Evolutionary conservation across 2,797 vertebrate species (phyloP).

Genomic region (Acrossocheilus wenchowensis): DNA sequence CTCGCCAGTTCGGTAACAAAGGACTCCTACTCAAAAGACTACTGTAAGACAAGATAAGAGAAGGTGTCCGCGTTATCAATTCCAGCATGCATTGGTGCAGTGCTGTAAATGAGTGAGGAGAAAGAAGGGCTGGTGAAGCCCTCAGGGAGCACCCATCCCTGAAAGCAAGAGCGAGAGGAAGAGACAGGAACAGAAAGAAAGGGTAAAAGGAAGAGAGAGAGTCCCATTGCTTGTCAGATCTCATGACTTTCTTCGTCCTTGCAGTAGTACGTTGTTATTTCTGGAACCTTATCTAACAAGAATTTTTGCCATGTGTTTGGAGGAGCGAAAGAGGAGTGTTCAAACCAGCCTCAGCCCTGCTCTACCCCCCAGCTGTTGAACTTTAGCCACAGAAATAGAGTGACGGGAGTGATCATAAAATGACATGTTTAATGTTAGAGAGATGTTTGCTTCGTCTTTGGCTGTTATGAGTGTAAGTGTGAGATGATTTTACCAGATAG

Average conservation of each 20-base stretch:
- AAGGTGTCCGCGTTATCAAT: constrained; percentile 33
- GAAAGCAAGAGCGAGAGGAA: constrained; percentile 15
- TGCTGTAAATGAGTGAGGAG: constrained; percentile 48
- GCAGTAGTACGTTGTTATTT: constrained; percentile 51
- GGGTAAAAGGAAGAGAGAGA: constrained; percentile 16
- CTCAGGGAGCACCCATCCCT: constrained; percentile 35
- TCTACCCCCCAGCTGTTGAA: background rate
- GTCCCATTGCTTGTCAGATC: constrained; percentile 41
- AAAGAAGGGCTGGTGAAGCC: constrained; percentile 39
- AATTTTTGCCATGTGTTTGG: constrained; percentile 51
- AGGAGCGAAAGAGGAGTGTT: constrained; percentile 23
- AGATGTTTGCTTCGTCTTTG: no score
- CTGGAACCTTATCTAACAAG: constrained; percentile 46
- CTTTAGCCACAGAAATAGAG: no score
- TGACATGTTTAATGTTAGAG: no score
- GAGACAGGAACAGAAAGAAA: constrained; percentile 27
- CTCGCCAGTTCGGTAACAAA: constrained; percentile 18
- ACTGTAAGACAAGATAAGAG: constrained; percentile 48
- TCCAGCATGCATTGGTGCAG: constrained; percentile 46
- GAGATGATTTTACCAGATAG: background rate
- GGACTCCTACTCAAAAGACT: constrained; percentile 34
- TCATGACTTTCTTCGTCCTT: constrained; percentile 54
- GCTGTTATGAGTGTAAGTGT: no score
- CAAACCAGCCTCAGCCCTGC: background rate
- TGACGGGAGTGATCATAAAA: no score